These are phyloP conservation scores for Amphimedon queenslandica DNA, from an alignment of 37 sponge, comb jelly and placozoan genomes.

Conservation along the genomic window DNA sequence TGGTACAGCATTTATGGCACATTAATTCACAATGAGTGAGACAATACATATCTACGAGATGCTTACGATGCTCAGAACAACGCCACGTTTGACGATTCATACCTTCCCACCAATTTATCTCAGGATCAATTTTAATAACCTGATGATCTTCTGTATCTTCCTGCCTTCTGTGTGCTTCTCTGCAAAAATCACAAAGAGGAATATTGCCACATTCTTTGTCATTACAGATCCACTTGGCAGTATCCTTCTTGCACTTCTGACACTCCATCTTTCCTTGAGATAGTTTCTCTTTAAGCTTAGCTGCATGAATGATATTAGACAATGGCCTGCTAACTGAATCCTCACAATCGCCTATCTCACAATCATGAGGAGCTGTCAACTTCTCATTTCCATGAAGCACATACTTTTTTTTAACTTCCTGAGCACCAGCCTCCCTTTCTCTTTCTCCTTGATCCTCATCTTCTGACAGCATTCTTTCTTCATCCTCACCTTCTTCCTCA, in stretches of 20 bases:
- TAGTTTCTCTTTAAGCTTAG: not conserved
- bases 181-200: not conserved
- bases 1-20: not conserved
- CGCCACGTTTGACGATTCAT: not conserved
- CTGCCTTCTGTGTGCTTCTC: not conserved
- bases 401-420: not conserved
- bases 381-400: conserved; percentile 14
- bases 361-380: too few relatives aligned
- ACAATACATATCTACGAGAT: not conserved
- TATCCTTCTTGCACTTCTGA: not conserved
- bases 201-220: not conserved
- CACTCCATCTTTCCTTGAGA: not conserved
- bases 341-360: too few relatives aligned
- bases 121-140: not conserved
- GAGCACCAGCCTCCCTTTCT: not conserved
- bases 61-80: not conserved
- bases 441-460: not conserved
- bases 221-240: not conserved
- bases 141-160: not conserved
- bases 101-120: not conserved
- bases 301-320: too few relatives aligned
- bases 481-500: not conserved
- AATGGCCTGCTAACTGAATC: too few relatives aligned
- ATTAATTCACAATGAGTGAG: not conserved
- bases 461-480: not conserved